Percentiles rank a stretch among this genome's conserved stretches.
Evolutionary conservation across 2,113 vertebrate species (phyloP).

Genomic region (Lamprotornis superbus): DNA sequence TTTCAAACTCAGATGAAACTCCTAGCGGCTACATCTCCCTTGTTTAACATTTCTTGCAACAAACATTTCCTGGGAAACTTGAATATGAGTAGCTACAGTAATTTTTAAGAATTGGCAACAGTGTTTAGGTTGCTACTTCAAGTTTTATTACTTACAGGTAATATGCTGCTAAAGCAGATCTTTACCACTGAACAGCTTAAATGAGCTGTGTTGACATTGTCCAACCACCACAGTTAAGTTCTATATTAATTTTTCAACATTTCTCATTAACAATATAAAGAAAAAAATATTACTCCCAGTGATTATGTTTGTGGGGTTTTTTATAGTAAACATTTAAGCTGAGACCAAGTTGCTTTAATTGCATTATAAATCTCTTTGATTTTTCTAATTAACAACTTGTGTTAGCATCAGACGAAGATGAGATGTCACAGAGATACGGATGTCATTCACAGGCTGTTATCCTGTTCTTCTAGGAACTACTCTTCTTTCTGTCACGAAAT

Average conservation of each 20-base stretch:
- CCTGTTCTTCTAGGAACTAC: neutral
- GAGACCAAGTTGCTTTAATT: neutral
- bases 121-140: neutral
- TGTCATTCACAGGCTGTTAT: neutral
- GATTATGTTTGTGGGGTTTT: accelerated
- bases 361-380: neutral
- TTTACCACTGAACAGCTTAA: neutral
- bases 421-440: neutral
- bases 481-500: neutral
- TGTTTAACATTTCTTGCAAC: neutral
- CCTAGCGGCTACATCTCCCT: neutral
- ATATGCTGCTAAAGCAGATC: neutral
- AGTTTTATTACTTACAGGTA: neutral
- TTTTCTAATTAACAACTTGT: neutral
- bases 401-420: neutral
- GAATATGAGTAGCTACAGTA: neutral
- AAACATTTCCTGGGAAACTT: neutral
- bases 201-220: neutral
- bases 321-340: neutral
- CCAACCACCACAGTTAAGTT: neutral
- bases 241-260: neutral
- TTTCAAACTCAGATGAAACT: neutral
- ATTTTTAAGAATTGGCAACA: neutral
- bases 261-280: neutral
- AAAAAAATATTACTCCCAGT: neutral